Conservation (phyloP, 2,113 vertebrate species). For the Bubo blakistoni region DNA sequence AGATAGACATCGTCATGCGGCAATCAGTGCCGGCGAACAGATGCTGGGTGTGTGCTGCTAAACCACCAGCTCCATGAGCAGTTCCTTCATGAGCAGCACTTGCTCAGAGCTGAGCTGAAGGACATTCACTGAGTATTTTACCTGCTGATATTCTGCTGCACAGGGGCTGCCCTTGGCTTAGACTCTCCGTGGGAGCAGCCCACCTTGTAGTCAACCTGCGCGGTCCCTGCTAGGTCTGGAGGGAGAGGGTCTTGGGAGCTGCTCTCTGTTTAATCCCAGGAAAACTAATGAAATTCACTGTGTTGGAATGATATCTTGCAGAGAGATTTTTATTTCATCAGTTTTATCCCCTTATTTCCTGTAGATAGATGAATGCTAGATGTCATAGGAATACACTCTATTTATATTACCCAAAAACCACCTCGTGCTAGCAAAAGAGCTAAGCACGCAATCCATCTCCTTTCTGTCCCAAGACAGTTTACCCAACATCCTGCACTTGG, state of each 20-base stretch:
- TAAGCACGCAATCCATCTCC: background rate
- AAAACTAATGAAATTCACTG: background rate
- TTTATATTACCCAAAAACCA: background rate
- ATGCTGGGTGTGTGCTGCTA: background rate
- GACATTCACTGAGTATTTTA: background rate
- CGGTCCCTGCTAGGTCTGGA: background rate
- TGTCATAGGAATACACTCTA: background rate
- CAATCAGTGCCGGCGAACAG: background rate
- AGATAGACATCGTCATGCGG: background rate
- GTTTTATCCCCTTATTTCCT: background rate
- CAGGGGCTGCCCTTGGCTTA: background rate
- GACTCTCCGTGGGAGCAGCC: background rate
- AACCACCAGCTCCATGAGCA: background rate
- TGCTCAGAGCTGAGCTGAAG: background rate
- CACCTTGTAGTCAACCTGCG: background rate
- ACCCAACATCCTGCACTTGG: background rate
- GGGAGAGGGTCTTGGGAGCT: background rate
- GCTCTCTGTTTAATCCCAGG: background rate
- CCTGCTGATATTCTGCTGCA: background rate
- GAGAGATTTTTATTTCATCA: background rate
- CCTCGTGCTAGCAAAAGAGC: background rate
- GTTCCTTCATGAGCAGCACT: background rate
- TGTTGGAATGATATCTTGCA: background rate
- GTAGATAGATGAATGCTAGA: background rate
- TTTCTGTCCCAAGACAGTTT: background rate